Conservation (phyloP, 92 coral and sea anemone species). For the Zoanthus sansibaricus region DNA sequence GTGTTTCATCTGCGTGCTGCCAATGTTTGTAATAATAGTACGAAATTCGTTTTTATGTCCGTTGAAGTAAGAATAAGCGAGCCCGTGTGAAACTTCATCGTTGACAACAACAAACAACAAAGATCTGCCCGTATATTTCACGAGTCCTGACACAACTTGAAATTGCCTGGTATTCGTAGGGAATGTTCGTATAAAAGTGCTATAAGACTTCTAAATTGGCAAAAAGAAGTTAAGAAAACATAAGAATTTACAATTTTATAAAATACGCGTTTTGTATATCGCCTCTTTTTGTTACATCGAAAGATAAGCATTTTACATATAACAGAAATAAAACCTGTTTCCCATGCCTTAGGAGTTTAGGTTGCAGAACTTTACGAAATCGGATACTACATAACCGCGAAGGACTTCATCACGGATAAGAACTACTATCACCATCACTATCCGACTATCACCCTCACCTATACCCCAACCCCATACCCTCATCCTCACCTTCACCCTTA, state of each 20-base stretch:
- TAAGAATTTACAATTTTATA: background rate
- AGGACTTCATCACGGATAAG: too few species aligned
- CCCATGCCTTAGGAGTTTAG: too few species aligned
- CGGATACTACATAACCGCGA: too few species aligned
- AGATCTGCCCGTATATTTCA: slow-evolving; percentile 70
- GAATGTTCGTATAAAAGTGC: slow-evolving; percentile 70
- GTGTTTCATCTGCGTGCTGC: slow-evolving; percentile 18
- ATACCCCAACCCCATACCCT: too few species aligned
- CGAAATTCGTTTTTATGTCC: slow-evolving; percentile 25
- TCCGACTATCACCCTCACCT: too few species aligned
- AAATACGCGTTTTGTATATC: too few species aligned
- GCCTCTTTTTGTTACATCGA: too few species aligned
- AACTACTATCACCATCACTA: too few species aligned
- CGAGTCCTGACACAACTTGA: slow-evolving; percentile 57
- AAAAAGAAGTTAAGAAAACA: background rate
- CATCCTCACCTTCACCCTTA: too few species aligned
- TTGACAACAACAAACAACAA: slow-evolving; percentile 72
- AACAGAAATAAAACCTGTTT: too few species aligned
- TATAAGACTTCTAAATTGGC: slow-evolving; percentile 60
- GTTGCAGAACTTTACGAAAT: too few species aligned
- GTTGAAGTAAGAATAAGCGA: slow-evolving; percentile 64
- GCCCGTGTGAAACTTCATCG: slow-evolving; percentile 75
- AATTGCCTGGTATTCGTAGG: slow-evolving; percentile 72
- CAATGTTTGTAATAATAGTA: slow-evolving; percentile 60
- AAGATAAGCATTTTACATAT: too few species aligned